Conservation (phyloP, 2,888 invertebrate species). For the Himalopsyche kuldschensis region DNA sequence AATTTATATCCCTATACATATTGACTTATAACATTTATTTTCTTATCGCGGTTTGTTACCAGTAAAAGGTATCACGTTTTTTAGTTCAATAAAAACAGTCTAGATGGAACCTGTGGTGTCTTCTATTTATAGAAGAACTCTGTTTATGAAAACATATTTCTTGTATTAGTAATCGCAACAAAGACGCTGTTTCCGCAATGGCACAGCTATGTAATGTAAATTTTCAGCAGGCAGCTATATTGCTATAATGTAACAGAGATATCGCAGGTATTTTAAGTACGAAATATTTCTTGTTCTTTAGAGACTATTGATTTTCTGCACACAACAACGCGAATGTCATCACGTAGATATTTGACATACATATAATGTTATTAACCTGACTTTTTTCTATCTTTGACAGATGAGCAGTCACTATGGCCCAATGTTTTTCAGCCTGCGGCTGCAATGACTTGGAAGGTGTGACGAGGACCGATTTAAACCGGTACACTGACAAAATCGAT, state of each 20-base stretch:
- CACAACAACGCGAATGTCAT: neutral
- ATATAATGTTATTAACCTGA: neutral
- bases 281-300: neutral
- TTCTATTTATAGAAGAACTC: conserved; percentile 16
- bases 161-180: conserved; percentile 13
- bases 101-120: conserved; percentile 14
- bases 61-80: neutral
- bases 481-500: conserved; percentile 57
- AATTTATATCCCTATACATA: too few species aligned
- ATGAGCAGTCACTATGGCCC: conserved; percentile 47
- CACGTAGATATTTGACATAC: neutral
- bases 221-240: neutral
- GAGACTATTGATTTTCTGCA: neutral
- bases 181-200: neutral
- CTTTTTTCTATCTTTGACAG: neutral
- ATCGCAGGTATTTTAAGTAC: neutral
- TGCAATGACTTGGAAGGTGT: conserved; percentile 53
- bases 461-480: conserved; percentile 56
- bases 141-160: conserved; percentile 13
- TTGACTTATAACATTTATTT: neutral
- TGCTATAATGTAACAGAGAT: neutral
- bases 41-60: neutral
- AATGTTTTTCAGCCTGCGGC: conserved; percentile 56
- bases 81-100: conserved; percentile 7
- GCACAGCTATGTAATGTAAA: neutral